Evolutionary conservation across 2,888 invertebrate genomes (phyloP).

Genomic region (Gortyna flavago): DNA sequence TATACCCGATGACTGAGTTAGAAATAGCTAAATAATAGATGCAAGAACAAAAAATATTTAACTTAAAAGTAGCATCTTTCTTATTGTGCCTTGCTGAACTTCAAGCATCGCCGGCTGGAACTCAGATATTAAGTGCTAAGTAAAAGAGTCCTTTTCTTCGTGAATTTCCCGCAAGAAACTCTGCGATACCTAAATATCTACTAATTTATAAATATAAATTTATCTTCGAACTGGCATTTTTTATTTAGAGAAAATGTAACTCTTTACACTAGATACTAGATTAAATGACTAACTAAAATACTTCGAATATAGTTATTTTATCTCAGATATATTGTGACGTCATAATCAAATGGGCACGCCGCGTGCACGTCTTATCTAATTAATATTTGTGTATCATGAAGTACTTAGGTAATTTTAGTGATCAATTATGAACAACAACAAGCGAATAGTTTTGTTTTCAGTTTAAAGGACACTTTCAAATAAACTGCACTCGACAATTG

Average conservation of each 20-base stretch:
- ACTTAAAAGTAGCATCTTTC: background rate
- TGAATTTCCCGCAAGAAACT: background rate
- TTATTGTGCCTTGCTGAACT: background rate
- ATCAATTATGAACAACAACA: slow-evolving; percentile 1
- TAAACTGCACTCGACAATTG: too few relatives aligned
- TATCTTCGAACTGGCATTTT: too few relatives aligned
- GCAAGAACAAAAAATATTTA: background rate
- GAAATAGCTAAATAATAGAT: background rate
- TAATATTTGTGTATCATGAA: slow-evolving; percentile 8
- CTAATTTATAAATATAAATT: background rate
- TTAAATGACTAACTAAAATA: too few relatives aligned
- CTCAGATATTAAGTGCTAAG: background rate
- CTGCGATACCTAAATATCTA: background rate
- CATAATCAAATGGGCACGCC: slow-evolving; percentile 6
- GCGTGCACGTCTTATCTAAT: slow-evolving; percentile 10
- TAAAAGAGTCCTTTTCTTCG: background rate
- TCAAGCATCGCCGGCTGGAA: background rate
- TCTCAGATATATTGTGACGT: slow-evolving; percentile 7
- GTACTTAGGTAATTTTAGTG: slow-evolving; percentile 12
- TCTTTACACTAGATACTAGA: too few relatives aligned
- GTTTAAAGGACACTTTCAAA: too few relatives aligned
- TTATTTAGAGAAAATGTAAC: too few relatives aligned
- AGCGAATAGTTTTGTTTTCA: background rate
- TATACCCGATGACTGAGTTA: background rate
- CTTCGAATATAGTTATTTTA: too few relatives aligned